Conservation (phyloP, 2,888 invertebrate genomes). For the Phyto melanocephala region DNA sequence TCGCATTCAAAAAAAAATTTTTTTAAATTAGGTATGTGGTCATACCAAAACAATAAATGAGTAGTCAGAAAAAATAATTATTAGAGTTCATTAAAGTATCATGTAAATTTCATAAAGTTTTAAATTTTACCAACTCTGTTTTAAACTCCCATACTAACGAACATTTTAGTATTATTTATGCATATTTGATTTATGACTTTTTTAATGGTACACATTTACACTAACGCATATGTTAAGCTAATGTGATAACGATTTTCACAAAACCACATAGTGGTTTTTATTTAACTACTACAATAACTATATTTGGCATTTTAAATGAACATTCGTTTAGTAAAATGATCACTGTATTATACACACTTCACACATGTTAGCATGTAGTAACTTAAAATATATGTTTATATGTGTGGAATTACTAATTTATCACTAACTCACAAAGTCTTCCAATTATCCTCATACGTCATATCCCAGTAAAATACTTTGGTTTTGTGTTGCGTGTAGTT, state of each 20-base stretch:
- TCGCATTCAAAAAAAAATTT: too few species aligned
- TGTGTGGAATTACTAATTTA: too few species aligned
- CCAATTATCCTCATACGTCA: too few species aligned
- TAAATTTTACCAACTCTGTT: background rate
- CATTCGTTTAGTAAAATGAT: conserved; percentile 19
- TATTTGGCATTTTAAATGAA: conserved; percentile 42
- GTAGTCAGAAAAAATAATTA: too few species aligned
- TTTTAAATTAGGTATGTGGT: too few species aligned
- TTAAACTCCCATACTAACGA: background rate
- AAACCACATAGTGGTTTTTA: conserved; percentile 50
- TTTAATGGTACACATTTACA: conserved; percentile 7
- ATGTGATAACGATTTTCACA: conserved; percentile 23
- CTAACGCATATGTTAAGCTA: background rate
- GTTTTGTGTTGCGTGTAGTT: too few species aligned
- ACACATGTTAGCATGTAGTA: background rate
- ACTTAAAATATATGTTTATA: too few species aligned
- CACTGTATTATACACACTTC: background rate
- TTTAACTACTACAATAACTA: conserved; percentile 17
- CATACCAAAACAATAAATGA: too few species aligned
- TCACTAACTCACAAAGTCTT: too few species aligned
- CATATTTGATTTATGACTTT: conserved; percentile 48
- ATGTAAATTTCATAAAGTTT: background rate
- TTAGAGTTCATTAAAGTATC: too few species aligned
- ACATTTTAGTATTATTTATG: background rate
- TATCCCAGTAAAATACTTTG: too few species aligned